These are phyloP conservation scores for Scomber japonicus DNA, from an alignment of 2,113 vertebrate species.

Conservation along the genomic window DNA sequence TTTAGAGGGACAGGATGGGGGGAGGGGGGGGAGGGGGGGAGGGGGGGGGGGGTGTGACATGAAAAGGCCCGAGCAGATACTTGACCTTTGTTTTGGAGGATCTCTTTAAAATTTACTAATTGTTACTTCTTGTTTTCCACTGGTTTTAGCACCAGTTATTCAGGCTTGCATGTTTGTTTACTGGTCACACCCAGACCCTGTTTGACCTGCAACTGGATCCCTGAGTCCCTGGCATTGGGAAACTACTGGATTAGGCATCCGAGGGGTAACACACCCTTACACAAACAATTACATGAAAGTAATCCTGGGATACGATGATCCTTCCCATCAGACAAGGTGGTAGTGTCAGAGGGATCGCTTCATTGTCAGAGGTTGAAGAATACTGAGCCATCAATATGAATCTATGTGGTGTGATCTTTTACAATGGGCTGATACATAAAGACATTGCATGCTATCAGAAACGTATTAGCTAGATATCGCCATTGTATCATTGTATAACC, in stretches of 20 bases:
- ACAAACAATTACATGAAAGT: constrained; percentile 70
- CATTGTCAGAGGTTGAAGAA: constrained; percentile 35
- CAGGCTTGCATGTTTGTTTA: constrained; percentile 45
- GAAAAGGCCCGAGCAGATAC: constrained; percentile 1
- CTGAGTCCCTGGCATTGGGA: constrained; percentile 59
- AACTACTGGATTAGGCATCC: constrained; percentile 71
- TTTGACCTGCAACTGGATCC: constrained; percentile 76
- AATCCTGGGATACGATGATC: constrained; percentile 62
- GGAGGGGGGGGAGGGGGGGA: too few species aligned
- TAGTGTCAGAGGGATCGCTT: constrained; percentile 24
- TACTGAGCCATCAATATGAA: constrained; percentile 63
- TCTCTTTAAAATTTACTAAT: constrained; percentile 7
- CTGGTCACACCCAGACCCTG: constrained; percentile 61
- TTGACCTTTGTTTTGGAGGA: background rate
- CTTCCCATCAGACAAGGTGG: constrained; percentile 41
- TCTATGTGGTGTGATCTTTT: constrained; percentile 47
- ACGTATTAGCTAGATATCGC: constrained; percentile 30
- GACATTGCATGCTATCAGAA: constrained; percentile 52
- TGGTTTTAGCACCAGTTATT: constrained; percentile 35
- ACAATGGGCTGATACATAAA: constrained; percentile 37
- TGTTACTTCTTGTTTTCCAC: constrained; percentile 20
- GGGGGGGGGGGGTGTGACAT: background rate
- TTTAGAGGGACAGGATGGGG: background rate
- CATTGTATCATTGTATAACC: constrained; percentile 35
- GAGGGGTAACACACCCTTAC: constrained; percentile 68